A percentile compares a stretch with the other conserved stretches of the same genome.
These are phyloP conservation scores for Allacma fusca DNA, from an alignment of 2,888 invertebrate genomes.

Conservation along the genomic window DNA sequence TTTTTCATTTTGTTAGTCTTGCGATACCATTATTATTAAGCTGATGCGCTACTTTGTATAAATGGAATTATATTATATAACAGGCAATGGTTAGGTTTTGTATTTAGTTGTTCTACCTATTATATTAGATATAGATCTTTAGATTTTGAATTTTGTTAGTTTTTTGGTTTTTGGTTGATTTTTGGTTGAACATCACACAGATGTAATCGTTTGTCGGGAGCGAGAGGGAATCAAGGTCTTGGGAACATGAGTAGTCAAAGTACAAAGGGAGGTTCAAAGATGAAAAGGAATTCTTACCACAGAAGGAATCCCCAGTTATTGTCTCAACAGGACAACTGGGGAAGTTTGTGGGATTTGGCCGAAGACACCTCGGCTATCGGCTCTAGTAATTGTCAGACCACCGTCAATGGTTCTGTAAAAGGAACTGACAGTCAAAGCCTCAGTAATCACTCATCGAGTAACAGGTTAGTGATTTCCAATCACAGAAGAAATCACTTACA, in stretches of 20 bases:
- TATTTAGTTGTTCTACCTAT: conserved; percentile 1
- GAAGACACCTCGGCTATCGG: conserved; percentile 50
- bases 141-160: conserved; percentile 16
- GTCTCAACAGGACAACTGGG: conserved; percentile 57
- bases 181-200: conserved; percentile 48
- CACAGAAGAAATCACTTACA: conserved; percentile 41
- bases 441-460: conserved; percentile 51
- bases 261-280: conserved; percentile 60
- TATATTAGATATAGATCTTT: conserved; percentile 17
- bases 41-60: background rate
- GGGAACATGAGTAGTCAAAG: conserved; percentile 51
- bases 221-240: conserved; percentile 51
- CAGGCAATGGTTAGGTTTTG: conserved; percentile 5
- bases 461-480: conserved; percentile 54
- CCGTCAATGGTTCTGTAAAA: conserved; percentile 51
- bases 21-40: background rate
- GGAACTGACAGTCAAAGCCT: conserved; percentile 51
- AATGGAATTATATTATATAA: background rate
- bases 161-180: conserved; percentile 34
- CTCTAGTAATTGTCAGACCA: conserved; percentile 44
- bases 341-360: conserved; percentile 57
- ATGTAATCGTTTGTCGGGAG: conserved; percentile 60
- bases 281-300: conserved; percentile 60
- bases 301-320: conserved; percentile 55
- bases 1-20: conserved; percentile 10